Conservation (phyloP, 2,113 vertebrate genomes). For the Podilymbus podiceps region DNA sequence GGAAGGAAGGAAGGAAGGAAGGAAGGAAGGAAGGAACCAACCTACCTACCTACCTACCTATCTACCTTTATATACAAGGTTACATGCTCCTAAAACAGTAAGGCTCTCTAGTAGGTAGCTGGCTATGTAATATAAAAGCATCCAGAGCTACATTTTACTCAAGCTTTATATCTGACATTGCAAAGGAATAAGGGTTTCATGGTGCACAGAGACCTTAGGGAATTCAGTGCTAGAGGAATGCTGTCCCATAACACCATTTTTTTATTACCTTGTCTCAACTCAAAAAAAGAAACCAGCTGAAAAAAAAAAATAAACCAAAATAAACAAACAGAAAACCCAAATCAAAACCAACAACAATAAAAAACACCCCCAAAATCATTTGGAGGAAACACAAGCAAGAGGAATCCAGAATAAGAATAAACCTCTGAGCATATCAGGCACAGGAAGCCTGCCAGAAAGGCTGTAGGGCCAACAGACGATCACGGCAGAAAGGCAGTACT, state of each 20-base stretch:
- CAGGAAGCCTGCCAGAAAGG: background rate
- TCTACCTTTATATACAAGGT: background rate
- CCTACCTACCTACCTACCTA: no score
- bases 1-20: no score
- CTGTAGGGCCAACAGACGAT: background rate
- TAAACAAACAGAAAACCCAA: no score
- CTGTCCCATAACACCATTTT: rapidly evolving
- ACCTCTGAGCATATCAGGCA: background rate
- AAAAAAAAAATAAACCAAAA: background rate
- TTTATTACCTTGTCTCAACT: background rate
- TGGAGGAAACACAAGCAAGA: background rate
- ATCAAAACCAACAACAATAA: no score
- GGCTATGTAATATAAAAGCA: background rate
- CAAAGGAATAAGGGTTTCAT: background rate
- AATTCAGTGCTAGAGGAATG: background rate
- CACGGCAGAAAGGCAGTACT: background rate
- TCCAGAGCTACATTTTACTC: background rate
- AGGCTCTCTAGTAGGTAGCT: background rate
- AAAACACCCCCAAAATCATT: no score
- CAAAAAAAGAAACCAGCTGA: background rate
- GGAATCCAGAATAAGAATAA: background rate
- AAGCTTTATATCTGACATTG: background rate
- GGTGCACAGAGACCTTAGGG: background rate
- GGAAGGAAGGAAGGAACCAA: background rate
- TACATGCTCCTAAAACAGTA: background rate